Evolutionary conservation across 2,888 invertebrate species (phyloP).

Genomic region (Eupithecia subumbrata): DNA sequence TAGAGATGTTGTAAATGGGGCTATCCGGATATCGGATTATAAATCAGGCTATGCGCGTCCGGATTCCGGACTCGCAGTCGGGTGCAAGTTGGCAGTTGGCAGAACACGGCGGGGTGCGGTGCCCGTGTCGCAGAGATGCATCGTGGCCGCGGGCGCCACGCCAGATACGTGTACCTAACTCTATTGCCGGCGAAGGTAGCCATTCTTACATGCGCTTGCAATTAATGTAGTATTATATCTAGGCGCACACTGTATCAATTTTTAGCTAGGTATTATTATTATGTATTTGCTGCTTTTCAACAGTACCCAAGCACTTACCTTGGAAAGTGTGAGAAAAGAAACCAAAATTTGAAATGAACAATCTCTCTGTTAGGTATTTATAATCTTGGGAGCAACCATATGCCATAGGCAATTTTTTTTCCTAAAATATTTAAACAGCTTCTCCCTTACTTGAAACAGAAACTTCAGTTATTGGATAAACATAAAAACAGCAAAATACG

Average conservation of each 20-base stretch:
- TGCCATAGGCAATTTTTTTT: neutral
- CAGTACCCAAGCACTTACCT: neutral
- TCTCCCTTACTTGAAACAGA: constrained; percentile 5
- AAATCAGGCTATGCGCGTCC: constrained; percentile 65
- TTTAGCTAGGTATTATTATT: no score
- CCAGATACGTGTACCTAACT: constrained; percentile 50
- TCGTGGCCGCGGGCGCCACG: constrained; percentile 47
- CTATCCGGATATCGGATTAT: constrained; percentile 66
- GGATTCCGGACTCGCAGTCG: constrained; percentile 55
- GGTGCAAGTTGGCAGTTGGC: constrained; percentile 54
- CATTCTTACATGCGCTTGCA: constrained; percentile 8
- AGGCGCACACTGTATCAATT: neutral
- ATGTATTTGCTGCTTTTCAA: neutral
- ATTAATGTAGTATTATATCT: constrained; percentile 12
- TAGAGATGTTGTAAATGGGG: constrained; percentile 47
- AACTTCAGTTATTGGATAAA: constrained; percentile 30
- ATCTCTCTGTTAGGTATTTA: no score
- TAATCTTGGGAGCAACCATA: neutral
- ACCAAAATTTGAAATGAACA: neutral
- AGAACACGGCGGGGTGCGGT: constrained; percentile 44
- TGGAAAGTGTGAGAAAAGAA: neutral
- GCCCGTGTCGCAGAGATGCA: constrained; percentile 43
- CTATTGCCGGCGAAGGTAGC: constrained; percentile 33
- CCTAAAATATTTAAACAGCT: constrained; percentile 15
- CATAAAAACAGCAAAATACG: constrained; percentile 31